Evolutionary conservation across 2,797 vertebrate species (phyloP).

Genomic region (Propithecus perrieri): DNA sequence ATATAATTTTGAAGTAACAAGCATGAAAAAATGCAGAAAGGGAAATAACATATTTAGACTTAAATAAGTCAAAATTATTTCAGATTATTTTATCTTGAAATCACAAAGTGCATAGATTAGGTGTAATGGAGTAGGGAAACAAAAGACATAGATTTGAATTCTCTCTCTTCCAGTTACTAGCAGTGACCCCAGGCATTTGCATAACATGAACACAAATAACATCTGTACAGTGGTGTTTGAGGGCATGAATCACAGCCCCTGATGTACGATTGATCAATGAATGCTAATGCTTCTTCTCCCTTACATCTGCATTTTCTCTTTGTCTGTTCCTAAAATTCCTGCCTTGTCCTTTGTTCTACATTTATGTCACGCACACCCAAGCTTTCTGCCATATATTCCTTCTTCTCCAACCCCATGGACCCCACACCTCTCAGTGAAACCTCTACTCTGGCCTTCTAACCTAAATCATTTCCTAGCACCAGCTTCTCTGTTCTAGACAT

Average conservation of each 20-base stretch:
- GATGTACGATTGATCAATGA: not conserved
- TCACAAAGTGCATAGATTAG: not conserved
- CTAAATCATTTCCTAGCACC: not conserved
- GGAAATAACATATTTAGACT: conserved; percentile 1
- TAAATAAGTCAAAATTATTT: conserved; percentile 14
- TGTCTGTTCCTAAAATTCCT: not conserved
- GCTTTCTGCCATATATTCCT: not conserved
- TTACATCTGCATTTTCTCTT: not conserved
- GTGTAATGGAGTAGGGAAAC: not conserved
- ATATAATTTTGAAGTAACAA: not conserved
- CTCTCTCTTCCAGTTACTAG: not conserved
- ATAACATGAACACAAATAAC: not conserved
- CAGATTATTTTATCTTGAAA: conserved; percentile 14
- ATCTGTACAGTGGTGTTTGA: not conserved
- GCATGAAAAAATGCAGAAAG: not conserved
- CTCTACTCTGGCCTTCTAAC: not conserved
- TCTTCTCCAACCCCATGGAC: not conserved
- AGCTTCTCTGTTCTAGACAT: not conserved
- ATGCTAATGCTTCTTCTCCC: too few relatives aligned
- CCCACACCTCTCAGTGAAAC: not conserved
- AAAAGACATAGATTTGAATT: not conserved
- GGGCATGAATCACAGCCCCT: not conserved
- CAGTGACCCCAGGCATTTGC: not conserved
- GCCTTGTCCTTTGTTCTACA: not conserved
- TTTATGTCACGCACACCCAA: not conserved